phyloP scores from a whole-genome alignment of 2,888 invertebrate genomes.

The Pseudoips prasinana region DNA sequence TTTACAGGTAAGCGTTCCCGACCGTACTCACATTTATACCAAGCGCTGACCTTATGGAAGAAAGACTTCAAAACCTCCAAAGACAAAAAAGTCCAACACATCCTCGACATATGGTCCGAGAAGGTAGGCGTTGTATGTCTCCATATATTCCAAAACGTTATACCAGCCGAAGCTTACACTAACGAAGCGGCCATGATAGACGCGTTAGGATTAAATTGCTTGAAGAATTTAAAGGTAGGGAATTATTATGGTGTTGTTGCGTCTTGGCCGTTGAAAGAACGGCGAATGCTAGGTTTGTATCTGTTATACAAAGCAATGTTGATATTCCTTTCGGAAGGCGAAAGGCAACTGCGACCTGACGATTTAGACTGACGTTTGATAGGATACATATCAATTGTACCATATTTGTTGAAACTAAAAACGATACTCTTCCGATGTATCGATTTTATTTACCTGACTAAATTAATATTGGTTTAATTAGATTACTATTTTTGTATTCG shows the following conservation, averaged over 20 bases:
- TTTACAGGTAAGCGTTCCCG: slow-evolving; percentile 88
- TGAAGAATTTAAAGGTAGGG: slow-evolving; percentile 90
- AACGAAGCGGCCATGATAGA: slow-evolving; percentile 97
- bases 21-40: slow-evolving; percentile 95
- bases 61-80: slow-evolving; percentile 66
- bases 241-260: slow-evolving; percentile 91
- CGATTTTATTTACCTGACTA: too few species aligned
- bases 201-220: slow-evolving; percentile 87
- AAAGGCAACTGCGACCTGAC: slow-evolving; percentile 90
- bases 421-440: neutral
- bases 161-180: slow-evolving; percentile 95
- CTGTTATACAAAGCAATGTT: slow-evolving; percentile 91
- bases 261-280: slow-evolving; percentile 87
- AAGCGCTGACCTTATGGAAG: slow-evolving; percentile 88
- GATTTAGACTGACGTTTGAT: slow-evolving; percentile 79
- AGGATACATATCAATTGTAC: neutral
- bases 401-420: neutral
- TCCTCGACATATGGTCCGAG: slow-evolving; percentile 93
- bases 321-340: slow-evolving; percentile 93
- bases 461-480: too few species aligned
- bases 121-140: slow-evolving; percentile 94
- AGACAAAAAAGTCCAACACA: slow-evolving; percentile 87
- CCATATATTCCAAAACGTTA: slow-evolving; percentile 94
- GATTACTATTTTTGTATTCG: too few species aligned
- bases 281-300: slow-evolving; percentile 88